Evolutionary conservation across 2,797 vertebrate species (phyloP), one percentile per base, ranked within the genome.

Genomic region (Lateolabrax maculatus): DNA sequence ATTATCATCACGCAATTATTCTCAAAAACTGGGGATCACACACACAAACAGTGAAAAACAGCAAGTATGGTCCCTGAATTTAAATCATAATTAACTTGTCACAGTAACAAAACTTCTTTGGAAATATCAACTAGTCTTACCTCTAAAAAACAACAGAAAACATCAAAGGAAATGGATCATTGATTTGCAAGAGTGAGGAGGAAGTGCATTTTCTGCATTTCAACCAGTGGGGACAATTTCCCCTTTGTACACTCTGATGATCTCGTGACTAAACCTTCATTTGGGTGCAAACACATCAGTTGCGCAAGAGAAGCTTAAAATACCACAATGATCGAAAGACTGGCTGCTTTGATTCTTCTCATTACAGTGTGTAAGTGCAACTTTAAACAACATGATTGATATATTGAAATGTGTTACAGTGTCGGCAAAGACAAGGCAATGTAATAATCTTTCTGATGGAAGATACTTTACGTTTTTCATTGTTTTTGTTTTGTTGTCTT

Each of bases 191-290:
- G 21, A 21, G 39, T 39, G 4, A 9, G 25, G 27, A 39, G 46
- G 70, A 39, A 48, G 63, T 39, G 23, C 18, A 34, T 12, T 19
- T 56, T 56, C 53, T 29, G 18, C 29, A 34, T 31, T 6, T 9
- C 53, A 56, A 36, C 80, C 80, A 82, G 68, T 52, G 75, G 46
- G 21, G 3, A 18, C 0, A 8, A 48, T 71, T 77, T 77, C 34
- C 43, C 60, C 23, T 27, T n/a, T n/a, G n/a, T n/a, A n/a, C n/a
- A n/a, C n/a, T n/a, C 41, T 43, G 15, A 43, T 16, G 13, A 19
- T 0, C 21, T 60, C 15, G 9, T 36, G n/a, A 27, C 37, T n/a
- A n/a, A 48, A 81, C 15, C 15, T 43, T 15, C 41, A 16, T 43
- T 18, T 18, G 6, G 5, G 41, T 43, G 10, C 13, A 11, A 61